phyloP scores from a whole-genome alignment of 2,113 vertebrate species.

The Muntiacus muntjak region DNA sequence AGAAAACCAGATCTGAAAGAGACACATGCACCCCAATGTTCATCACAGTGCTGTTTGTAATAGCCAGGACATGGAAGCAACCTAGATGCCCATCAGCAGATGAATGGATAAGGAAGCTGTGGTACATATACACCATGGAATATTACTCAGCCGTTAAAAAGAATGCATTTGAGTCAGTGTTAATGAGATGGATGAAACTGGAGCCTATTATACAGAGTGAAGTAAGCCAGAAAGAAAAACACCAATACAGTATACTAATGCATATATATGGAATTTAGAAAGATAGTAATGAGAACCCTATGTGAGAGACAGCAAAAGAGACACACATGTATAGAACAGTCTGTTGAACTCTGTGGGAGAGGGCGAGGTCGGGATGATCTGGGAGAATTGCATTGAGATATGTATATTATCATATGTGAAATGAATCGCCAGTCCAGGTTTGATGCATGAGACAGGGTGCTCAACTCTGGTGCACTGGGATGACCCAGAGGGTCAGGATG shows the following conservation, averaged over 20 bases:
- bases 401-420: neutral
- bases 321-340: neutral
- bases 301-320: neutral
- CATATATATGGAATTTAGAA: neutral
- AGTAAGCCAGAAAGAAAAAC: neutral
- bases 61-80: neutral
- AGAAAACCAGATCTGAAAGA: neutral
- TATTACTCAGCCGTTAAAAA: neutral
- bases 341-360: neutral
- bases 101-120: neutral
- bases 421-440: neutral
- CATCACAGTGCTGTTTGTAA: neutral
- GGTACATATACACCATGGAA: neutral
- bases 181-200: neutral
- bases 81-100: neutral
- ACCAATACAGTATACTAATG: neutral
- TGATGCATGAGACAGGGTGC: neutral
- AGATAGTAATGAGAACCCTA: neutral
- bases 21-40: neutral
- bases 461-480: neutral
- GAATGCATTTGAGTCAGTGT: neutral
- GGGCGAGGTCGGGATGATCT: neutral
- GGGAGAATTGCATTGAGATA: neutral
- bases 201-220: neutral
- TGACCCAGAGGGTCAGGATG: neutral